phyloP scores from a whole-genome alignment of 2,888 invertebrate genomes.

The Digitonthophagus gazella region DNA sequence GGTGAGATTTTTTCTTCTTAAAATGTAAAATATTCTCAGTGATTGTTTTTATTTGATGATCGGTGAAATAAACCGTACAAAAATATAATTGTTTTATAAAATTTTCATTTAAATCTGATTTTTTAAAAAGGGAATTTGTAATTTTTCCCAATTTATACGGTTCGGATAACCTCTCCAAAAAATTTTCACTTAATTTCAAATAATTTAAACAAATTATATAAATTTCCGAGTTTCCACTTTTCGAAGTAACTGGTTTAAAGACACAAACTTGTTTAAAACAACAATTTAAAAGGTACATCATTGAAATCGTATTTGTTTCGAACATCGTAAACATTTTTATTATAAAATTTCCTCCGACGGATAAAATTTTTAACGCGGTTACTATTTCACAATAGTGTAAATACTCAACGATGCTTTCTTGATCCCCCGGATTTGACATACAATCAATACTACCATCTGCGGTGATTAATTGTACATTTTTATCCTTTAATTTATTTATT shows the following conservation, averaged over 20 bases:
- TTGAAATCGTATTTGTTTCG: conserved; percentile 75
- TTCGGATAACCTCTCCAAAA: conserved; percentile 48
- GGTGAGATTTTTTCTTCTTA: conserved; percentile 42
- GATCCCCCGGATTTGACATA: conserved; percentile 78
- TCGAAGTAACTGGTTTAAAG: conserved; percentile 90
- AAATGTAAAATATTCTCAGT: conserved; percentile 65
- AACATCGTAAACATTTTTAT: conserved; percentile 90
- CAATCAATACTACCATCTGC: conserved; percentile 96
- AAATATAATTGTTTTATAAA: conserved; percentile 66
- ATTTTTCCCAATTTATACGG: conserved; percentile 50
- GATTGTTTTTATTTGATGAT: conserved; percentile 66
- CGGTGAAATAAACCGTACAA: conserved; percentile 66
- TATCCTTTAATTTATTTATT: conserved; percentile 51
- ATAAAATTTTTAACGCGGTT: conserved; percentile 70
- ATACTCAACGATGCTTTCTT: conserved; percentile 75
- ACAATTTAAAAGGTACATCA: conserved; percentile 77
- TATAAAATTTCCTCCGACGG: conserved; percentile 71
- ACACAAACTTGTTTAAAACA: conserved; percentile 71
- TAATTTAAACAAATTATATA: conserved; percentile 76
- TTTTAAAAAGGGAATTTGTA: conserved; percentile 58
- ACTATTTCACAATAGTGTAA: conserved; percentile 83
- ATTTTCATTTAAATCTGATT: conserved; percentile 57
- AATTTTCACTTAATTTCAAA: conserved; percentile 50
- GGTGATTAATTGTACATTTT: conserved; percentile 63
- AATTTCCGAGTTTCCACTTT: conserved; percentile 91